These are phyloP conservation scores for Yponomeuta cagnagella DNA, from an alignment of 2,888 invertebrate species.

Conservation along the genomic window DNA sequence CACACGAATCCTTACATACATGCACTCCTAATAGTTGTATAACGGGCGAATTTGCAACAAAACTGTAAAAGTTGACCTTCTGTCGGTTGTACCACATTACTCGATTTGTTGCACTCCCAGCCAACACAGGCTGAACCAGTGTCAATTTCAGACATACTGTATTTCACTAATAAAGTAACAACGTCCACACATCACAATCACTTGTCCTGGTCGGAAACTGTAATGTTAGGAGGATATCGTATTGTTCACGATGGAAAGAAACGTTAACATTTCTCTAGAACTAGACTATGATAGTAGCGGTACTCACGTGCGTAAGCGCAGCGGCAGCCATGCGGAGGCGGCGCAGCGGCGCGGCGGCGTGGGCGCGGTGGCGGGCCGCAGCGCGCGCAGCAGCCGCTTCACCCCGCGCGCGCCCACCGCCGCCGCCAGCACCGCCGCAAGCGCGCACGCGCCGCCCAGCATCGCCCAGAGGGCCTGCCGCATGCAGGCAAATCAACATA, in stretches of 20 bases:
- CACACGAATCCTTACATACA: no score
- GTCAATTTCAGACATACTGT: no score
- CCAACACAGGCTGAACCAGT: no score
- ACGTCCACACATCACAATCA: no score
- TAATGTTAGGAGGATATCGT: no score
- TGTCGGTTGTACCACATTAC: no score
- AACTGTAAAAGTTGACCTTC: no score
- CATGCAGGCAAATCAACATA: not conserved
- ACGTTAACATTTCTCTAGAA: not conserved
- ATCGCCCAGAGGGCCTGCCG: constrained; percentile 47
- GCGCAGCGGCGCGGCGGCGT: constrained; percentile 44
- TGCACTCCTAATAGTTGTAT: no score
- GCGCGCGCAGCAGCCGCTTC: constrained; percentile 47
- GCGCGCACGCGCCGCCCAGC: constrained; percentile 45
- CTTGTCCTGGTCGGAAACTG: no score
- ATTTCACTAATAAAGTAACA: no score
- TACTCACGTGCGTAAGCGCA: constrained; percentile 31
- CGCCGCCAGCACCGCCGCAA: constrained; percentile 39
- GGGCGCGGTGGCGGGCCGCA: constrained; percentile 48
- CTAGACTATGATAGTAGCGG: not conserved
- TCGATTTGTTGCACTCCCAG: no score
- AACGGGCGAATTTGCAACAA: no score
- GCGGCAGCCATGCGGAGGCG: constrained; percentile 53
- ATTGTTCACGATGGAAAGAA: not conserved
- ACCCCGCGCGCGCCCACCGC: constrained; percentile 44